Evolutionary conservation across 2,113 vertebrate genomes (phyloP), one percentile per base, ranked within the genome.

Genomic region (Ifrita kowaldi): DNA sequence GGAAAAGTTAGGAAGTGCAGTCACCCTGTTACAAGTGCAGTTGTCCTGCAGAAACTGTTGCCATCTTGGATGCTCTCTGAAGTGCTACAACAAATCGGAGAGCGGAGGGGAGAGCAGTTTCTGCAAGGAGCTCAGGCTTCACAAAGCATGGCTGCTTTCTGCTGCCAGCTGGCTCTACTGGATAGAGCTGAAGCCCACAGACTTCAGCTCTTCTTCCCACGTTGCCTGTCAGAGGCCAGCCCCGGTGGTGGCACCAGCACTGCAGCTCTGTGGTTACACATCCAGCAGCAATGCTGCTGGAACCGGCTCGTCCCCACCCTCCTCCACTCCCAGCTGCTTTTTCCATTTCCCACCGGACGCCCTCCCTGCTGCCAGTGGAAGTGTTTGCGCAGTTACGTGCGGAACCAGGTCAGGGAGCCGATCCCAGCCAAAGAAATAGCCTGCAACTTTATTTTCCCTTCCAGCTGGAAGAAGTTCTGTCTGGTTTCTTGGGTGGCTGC

Each of bases 401-500:
- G 35, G 82, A 95, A 90, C 62, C 95, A 92, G 90, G 75, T 94
- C 96, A 94, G 88, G 46, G 52, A 93, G 49, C 46, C 15, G n/a
- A 60, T 83, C 75, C 49, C 53, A 49, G 85, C 88, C 78, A 90
- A 69, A 69, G 82, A 95, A 95, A 69, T 27, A 68, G 78, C 92
- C 75, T 62, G 59, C 14, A n/a, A 44, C 32, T 63, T 84, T 14
- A 14, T 30, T 81, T 70, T 49, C 16, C n/a, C 64, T n/a, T 14
- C 81, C 80, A 81, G 35, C 55, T 96, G 92, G 83, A 89, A 84
- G 76, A 67, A 70, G 56, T 47, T 93, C 64, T 75, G 89, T 84
- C 95, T 95, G 86, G 24, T 92, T 93, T 92, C 76, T 95, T 92
- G 93, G 68, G 89, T 97, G 91, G 64, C 80, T 96, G 80, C 86